Percentiles rank a stretch among this genome's conserved stretches.
These are phyloP conservation scores for Drosophila kanekoi DNA, from an alignment of 2,888 invertebrate species.

Conservation along the genomic window DNA sequence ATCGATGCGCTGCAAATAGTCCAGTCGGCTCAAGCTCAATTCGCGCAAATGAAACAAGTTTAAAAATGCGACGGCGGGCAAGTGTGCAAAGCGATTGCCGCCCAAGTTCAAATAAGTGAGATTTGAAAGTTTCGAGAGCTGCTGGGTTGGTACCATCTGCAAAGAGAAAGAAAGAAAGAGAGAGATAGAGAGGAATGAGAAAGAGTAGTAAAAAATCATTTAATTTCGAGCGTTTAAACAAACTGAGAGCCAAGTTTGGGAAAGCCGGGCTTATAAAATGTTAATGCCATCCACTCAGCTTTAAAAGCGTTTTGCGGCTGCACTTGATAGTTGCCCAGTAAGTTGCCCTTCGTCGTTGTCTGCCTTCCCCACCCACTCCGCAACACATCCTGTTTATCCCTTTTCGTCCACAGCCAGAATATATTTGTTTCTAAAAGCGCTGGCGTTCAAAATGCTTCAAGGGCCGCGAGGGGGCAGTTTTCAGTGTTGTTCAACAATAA, in stretches of 20 bases:
- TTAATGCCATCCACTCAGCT: slow-evolving; percentile 71
- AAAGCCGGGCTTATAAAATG: slow-evolving; percentile 51
- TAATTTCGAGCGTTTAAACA: slow-evolving; percentile 57
- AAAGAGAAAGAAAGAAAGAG: slow-evolving; percentile 46
- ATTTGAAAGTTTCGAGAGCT: slow-evolving; percentile 91
- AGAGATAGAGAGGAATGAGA: neutral
- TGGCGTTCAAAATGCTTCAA: slow-evolving; percentile 32
- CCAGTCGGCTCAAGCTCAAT: slow-evolving; percentile 90
- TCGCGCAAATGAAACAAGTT: slow-evolving; percentile 93
- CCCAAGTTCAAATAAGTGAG: slow-evolving; percentile 91
- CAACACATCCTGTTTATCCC: slow-evolving; percentile 2
- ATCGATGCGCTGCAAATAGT: slow-evolving; percentile 89
- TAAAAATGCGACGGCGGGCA: slow-evolving; percentile 92
- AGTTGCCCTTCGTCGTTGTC: slow-evolving; percentile 8
- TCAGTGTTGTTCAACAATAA: slow-evolving; percentile 54
- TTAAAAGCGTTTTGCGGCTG: slow-evolving; percentile 68
- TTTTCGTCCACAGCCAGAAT: slow-evolving; percentile 22
- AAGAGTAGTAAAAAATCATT: slow-evolving; percentile 31
- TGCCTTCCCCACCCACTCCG: neutral
- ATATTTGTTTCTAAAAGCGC: slow-evolving; percentile 48
- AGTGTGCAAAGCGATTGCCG: slow-evolving; percentile 90
- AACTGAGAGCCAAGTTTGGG: slow-evolving; percentile 44
- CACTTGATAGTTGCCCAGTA: slow-evolving; percentile 52
- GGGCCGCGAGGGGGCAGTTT: neutral
- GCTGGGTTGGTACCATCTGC: slow-evolving; percentile 89